Conservation (phyloP, 2,888 invertebrate genomes). For the Prenolepis imparis region DNA sequence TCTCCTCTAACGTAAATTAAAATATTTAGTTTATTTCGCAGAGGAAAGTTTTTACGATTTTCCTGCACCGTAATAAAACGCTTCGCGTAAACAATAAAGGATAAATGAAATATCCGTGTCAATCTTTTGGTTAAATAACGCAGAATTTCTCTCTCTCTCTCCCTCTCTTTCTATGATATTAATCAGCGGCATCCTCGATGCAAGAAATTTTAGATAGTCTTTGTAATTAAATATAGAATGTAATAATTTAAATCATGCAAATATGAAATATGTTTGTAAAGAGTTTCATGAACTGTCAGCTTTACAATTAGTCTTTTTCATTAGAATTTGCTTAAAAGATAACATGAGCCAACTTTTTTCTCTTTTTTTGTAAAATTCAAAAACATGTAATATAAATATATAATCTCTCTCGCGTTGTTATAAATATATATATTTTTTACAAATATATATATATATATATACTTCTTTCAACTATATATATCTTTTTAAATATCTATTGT, state of each 20-base stretch:
- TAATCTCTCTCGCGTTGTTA: not conserved
- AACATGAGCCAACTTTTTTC: not conserved
- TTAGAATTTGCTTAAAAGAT: not conserved
- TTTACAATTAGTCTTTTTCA: not conserved
- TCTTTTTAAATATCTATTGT: not conserved
- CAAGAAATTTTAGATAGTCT: not conserved
- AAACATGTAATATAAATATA: conserved; percentile 24
- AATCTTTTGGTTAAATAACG: conserved; percentile 1
- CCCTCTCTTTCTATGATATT: not conserved
- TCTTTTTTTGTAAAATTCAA: not conserved
- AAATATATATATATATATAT: not conserved
- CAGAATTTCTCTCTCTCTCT: not conserved
- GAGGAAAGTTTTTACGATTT: conserved; percentile 10
- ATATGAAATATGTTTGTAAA: not conserved
- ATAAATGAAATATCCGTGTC: conserved; percentile 16
- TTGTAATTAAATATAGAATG: not conserved
- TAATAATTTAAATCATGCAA: not conserved
- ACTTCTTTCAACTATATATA: not conserved
- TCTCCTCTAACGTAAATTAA: conserved; percentile 35
- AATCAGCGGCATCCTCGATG: not conserved
- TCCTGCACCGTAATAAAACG: not conserved
- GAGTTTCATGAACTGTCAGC: not conserved
- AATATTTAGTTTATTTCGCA: conserved; percentile 35
- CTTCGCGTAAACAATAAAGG: not conserved
- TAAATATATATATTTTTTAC: not conserved